A percentile compares a stretch with the other conserved stretches of the same genome.
These are phyloP conservation scores for Amphiura filiformis DNA, from an alignment of 35 echinoderm and acorn worm species.

Conservation along the genomic window DNA sequence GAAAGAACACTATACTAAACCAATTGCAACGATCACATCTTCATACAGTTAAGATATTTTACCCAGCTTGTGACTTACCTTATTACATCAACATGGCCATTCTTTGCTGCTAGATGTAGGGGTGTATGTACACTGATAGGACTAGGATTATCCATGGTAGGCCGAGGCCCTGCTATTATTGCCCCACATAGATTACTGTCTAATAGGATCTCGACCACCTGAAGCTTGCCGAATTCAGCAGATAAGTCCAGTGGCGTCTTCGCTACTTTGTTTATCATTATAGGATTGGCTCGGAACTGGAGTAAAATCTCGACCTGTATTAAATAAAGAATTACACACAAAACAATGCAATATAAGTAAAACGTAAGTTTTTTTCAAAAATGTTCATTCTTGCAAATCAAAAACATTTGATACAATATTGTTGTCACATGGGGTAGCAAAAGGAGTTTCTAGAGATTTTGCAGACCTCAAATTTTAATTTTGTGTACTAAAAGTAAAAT, in stretches of 20 bases:
- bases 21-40: too few relatives aligned
- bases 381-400: neutral
- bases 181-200: slow-evolving; percentile 45
- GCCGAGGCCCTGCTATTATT: slow-evolving; percentile 38
- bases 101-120: slow-evolving; percentile 92
- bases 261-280: slow-evolving; percentile 66
- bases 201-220: slow-evolving; percentile 70
- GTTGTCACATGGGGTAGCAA: neutral
- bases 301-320: slow-evolving; percentile 72
- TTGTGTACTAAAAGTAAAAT: too few relatives aligned
- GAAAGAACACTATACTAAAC: too few relatives aligned
- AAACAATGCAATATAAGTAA: neutral
- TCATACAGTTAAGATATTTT: too few relatives aligned
- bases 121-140: slow-evolving; percentile 76
- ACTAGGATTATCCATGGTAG: slow-evolving; percentile 4
- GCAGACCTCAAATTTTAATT: too few relatives aligned
- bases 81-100: slow-evolving; percentile 90
- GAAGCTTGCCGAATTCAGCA: slow-evolving; percentile 75
- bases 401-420: neutral
- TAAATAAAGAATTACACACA: too few relatives aligned
- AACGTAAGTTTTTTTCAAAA: neutral
- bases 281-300: slow-evolving; percentile 71
- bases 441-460: too few relatives aligned
- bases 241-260: slow-evolving; percentile 91
- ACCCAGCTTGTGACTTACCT: too few relatives aligned